phyloP scores from a whole-genome alignment of 2,888 invertebrate species.

The Phaedon cochleariae region DNA sequence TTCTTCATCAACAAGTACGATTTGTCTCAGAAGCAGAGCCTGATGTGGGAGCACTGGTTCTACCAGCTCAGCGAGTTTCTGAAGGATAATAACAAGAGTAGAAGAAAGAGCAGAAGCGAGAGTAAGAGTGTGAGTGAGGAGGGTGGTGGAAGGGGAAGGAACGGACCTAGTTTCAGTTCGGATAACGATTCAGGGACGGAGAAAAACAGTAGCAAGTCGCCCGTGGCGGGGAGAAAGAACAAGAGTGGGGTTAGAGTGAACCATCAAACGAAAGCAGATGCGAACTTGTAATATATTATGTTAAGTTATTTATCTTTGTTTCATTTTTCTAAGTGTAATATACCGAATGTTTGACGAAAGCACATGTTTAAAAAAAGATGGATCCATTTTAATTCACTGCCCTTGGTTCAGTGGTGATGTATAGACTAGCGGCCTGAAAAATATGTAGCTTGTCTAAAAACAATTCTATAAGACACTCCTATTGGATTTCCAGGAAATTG shows the following conservation, averaged over 20 bases:
- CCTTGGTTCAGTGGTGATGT: too few relatives aligned
- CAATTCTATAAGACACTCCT: too few relatives aligned
- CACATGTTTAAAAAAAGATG: too few relatives aligned
- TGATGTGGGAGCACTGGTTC: conserved; percentile 80
- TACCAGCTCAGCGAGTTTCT: conserved; percentile 59
- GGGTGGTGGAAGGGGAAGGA: conserved; percentile 49
- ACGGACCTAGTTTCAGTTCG: conserved; percentile 53
- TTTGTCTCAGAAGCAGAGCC: conserved; percentile 80
- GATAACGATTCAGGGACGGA: conserved; percentile 62
- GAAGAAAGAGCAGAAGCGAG: conserved; percentile 74
- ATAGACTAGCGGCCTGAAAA: too few relatives aligned
- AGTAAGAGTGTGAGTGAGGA: conserved; percentile 65
- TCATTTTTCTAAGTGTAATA: too few relatives aligned
- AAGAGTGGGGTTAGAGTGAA: conserved; percentile 29
- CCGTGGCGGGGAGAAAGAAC: conserved; percentile 61
- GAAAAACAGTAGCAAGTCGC: conserved; percentile 59
- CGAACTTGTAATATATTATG: neutral
- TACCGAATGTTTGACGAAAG: too few relatives aligned
- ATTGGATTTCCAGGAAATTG: too few relatives aligned
- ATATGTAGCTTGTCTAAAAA: too few relatives aligned
- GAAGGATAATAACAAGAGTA: conserved; percentile 50
- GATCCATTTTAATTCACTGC: too few relatives aligned
- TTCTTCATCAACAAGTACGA: conserved; percentile 83
- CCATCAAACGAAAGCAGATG: neutral
- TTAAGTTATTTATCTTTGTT: neutral